Base-by-base conservation (phyloP, 2,113 vertebrate species). In the Engystomops pustulosus region DNA sequence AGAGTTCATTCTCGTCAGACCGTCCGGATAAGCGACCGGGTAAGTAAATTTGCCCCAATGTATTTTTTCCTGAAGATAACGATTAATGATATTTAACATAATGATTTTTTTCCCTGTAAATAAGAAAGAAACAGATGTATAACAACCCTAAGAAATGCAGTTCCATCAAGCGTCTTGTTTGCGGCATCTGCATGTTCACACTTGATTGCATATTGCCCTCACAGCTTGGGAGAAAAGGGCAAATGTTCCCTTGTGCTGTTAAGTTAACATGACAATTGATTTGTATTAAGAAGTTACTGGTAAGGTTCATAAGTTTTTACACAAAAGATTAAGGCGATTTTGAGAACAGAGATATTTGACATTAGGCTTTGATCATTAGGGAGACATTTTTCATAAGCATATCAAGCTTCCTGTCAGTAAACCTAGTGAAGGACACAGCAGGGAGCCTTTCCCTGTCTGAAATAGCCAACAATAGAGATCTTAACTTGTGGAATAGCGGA, bases 361-460 rank as follows among this genome's bases (percentile, higher is more conserved):
- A 67, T 67, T 67, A 36, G 62, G 62, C 32, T 67, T 36, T 67
- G 62, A 67, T 67, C 62, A 67, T 67, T 67, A 67, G 62, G 62
- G 62, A 67, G 32, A 25, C 62, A 67, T 36, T 18, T 67, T 67
- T 67, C 62, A 67, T 67, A 67, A 67, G 62, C 62, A 67, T 18
- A 34, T 67, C 62, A 67, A 67, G 17, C 17, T 20, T 36, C 27
- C 17, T 67, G 62, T 67, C 62, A 67, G 62, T 67, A 67, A 67
- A 20, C 62, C 32, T 4, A 67, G 62, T 67, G 62, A 67, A 67
- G 62, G 32, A 67, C 62, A 36, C 62, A 67, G 62, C 62, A 67
- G 62, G 62, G 62, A 36, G 15, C 32, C 62, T 67, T 32, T 67
- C 17, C 20, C 62, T 67, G 62, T 17, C 62, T 36, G 62, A 67